Evolutionary conservation across 2,113 vertebrate species (phyloP).

Genomic region (Mirounga angustirostris): DNA sequence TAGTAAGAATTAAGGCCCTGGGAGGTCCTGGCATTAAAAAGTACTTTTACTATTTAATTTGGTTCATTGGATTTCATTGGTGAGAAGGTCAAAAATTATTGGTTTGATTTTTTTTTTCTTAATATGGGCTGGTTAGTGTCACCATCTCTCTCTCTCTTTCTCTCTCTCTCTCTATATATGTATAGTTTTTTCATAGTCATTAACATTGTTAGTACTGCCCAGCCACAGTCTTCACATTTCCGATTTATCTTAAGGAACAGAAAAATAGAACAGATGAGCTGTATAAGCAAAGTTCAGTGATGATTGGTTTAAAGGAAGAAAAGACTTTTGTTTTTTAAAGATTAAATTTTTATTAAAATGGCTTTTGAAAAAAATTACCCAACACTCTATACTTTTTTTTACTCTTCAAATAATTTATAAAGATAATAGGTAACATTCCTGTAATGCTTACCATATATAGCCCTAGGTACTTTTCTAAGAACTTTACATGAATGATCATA

Average conservation of each 20-base stretch:
- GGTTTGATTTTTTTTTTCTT: not conserved
- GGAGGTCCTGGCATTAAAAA: not conserved
- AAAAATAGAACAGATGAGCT: not conserved
- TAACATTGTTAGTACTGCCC: not conserved
- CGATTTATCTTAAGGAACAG: not conserved
- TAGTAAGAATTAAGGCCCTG: not conserved
- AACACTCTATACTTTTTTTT: not conserved
- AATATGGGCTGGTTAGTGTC: not conserved
- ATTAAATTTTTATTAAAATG: not conserved
- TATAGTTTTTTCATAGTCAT: not conserved
- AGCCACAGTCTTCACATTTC: not conserved
- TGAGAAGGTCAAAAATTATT: slow-evolving; percentile 7
- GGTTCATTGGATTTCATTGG: slow-evolving; percentile 29
- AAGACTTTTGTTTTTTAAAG: not conserved
- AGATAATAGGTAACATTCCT: not conserved
- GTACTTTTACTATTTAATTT: not conserved
- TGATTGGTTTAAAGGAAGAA: not conserved
- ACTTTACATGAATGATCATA: not conserved
- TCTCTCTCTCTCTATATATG: no score
- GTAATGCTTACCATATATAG: not conserved
- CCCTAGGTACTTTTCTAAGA: not conserved
- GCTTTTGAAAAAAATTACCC: not conserved
- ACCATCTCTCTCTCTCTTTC: not conserved
- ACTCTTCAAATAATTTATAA: not conserved
- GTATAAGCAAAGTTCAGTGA: not conserved